These are phyloP conservation scores for Cinclus cinclus DNA, from an alignment of 2,113 vertebrate genomes.

Conservation along the genomic window DNA sequence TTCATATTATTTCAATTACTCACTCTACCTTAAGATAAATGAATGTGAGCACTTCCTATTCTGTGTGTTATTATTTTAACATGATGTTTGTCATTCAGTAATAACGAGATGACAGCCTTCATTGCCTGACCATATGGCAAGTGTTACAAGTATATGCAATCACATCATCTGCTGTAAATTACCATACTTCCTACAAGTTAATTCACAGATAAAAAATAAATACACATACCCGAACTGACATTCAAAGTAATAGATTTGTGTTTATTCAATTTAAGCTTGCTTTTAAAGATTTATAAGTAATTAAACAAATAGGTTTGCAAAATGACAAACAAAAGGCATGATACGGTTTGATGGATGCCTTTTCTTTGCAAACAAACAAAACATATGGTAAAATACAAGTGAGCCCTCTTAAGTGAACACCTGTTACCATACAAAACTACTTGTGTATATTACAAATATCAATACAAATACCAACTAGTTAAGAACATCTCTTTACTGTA, in stretches of 20 bases:
- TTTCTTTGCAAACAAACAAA: slow-evolving; percentile 34
- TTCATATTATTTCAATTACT: slow-evolving; percentile 73
- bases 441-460: slow-evolving; percentile 38
- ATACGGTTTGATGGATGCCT: slow-evolving; percentile 35
- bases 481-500: not conserved
- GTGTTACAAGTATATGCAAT: slow-evolving; percentile 73
- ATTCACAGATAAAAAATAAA: slow-evolving; percentile 70
- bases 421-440: slow-evolving; percentile 57
- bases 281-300: slow-evolving; percentile 49
- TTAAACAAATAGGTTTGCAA: slow-evolving; percentile 33
- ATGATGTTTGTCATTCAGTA: slow-evolving; percentile 81
- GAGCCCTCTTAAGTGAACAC: slow-evolving; percentile 54
- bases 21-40: slow-evolving; percentile 75
- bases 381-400: slow-evolving; percentile 60
- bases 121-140: slow-evolving; percentile 80
- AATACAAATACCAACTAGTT: slow-evolving; percentile 49
- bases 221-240: slow-evolving; percentile 40
- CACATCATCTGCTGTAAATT: slow-evolving; percentile 80
- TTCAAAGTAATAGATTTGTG: slow-evolving; percentile 29
- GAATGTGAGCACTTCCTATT: slow-evolving; percentile 69
- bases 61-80: slow-evolving; percentile 77
- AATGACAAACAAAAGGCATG: slow-evolving; percentile 21
- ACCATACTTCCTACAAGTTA: slow-evolving; percentile 72
- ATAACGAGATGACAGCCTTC: slow-evolving; percentile 81
- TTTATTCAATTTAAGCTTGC: slow-evolving; percentile 32